phyloP scores from a whole-genome alignment of 2,113 vertebrate genomes.

The Daphoenositta chrysoptera region DNA sequence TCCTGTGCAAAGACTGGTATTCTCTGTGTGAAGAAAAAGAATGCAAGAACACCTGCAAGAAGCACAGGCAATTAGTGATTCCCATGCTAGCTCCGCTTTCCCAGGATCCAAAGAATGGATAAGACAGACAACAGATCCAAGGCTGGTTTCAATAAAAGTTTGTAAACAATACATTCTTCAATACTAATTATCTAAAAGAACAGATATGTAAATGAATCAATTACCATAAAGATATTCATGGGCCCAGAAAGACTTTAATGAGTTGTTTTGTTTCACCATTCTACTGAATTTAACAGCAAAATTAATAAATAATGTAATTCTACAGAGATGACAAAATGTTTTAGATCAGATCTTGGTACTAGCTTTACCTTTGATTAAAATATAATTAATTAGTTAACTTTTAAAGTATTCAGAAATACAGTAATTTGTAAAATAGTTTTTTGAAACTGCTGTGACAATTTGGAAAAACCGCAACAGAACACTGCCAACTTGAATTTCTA shows the following conservation, averaged over 20 bases:
- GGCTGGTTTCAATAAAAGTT: not conserved
- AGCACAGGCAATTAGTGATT: not conserved
- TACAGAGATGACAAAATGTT: not conserved
- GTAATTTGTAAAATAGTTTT: not conserved
- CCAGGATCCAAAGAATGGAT: not conserved
- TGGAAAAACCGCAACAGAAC: not conserved
- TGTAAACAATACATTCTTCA: not conserved
- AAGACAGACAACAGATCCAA: not conserved
- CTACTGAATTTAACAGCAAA: not conserved
- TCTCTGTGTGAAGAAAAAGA: constrained; percentile 90
- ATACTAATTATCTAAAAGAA: not conserved
- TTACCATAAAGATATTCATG: not conserved
- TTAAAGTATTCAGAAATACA: not conserved
- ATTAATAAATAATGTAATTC: not conserved
- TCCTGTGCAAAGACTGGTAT: constrained; percentile 79
- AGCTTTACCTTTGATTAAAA: not conserved
- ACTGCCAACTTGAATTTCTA: not conserved
- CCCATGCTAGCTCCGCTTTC: not conserved
- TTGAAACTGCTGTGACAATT: not conserved
- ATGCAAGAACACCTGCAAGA: constrained; percentile 85
- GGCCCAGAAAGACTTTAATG: not conserved
- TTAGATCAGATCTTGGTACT: not conserved
- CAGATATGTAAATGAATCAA: not conserved
- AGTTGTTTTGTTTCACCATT: not conserved
- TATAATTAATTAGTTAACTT: not conserved